Percentiles rank a stretch among this genome's conserved stretches.
Evolutionary conservation across 2,888 invertebrate species (phyloP).

Genomic region (Desoria tigrina): DNA sequence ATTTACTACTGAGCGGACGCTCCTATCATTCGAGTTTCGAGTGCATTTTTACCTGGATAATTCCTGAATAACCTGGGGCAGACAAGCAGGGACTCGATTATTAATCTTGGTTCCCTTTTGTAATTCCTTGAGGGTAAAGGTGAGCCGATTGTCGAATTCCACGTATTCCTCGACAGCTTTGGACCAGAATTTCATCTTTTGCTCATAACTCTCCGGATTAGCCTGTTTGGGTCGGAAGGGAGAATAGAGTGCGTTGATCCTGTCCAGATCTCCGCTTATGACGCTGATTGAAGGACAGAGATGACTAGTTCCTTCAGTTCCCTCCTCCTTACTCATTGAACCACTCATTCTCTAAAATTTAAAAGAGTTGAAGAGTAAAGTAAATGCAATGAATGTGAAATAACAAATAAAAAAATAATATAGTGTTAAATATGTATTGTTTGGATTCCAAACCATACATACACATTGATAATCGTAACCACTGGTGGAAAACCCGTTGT

Average conservation of each 20-base stretch:
- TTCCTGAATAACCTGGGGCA: slow-evolving; percentile 25
- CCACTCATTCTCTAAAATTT: no score
- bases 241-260: slow-evolving; percentile 45
- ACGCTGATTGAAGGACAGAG: slow-evolving; percentile 26
- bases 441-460: no score
- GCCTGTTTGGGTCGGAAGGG: slow-evolving; percentile 42
- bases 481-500: no score
- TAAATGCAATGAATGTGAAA: no score
- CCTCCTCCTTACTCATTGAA: no score
- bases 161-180: slow-evolving; percentile 45
- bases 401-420: no score
- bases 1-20: no score
- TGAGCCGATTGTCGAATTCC: slow-evolving; percentile 12
- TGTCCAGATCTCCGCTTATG: slow-evolving; percentile 30
- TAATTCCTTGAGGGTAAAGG: slow-evolving; percentile 35
- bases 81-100: slow-evolving; percentile 30
- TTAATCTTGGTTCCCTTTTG: slow-evolving; percentile 27
- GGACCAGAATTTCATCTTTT: slow-evolving; percentile 49
- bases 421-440: no score
- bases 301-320: not conserved
- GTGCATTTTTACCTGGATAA: slow-evolving; percentile 12
- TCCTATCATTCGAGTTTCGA: not conserved
- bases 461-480: no score
- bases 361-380: no score
- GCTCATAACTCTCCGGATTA: slow-evolving; percentile 49